phyloP scores from a whole-genome alignment of 2,113 vertebrate genomes.

The Platichthys stellatus region DNA sequence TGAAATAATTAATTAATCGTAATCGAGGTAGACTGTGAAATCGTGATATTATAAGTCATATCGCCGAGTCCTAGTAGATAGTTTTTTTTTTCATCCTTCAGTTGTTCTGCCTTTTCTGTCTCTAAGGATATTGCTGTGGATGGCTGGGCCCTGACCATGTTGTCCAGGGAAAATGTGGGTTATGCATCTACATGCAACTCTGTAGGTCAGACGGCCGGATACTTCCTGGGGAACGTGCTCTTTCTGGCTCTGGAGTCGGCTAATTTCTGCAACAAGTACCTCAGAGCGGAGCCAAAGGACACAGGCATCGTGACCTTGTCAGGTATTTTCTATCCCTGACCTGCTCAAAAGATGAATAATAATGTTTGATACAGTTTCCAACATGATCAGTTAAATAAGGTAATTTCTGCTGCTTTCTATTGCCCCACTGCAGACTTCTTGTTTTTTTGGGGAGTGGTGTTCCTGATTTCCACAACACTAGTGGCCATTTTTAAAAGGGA shows the following conservation, averaged over 20 bases:
- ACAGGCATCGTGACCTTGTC: constrained; percentile 92
- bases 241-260: constrained; percentile 96
- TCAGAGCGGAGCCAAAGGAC: constrained; percentile 88
- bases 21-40: too few relatives aligned
- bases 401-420: not conserved
- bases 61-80: not conserved
- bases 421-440: constrained; percentile 88
- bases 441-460: constrained; percentile 95
- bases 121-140: constrained; percentile 93
- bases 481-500: constrained; percentile 95
- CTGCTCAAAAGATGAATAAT: not conserved
- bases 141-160: constrained; percentile 98
- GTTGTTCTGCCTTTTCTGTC: not conserved
- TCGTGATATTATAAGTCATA: too few relatives aligned
- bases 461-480: constrained; percentile 94
- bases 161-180: constrained; percentile 95
- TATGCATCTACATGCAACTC: constrained; percentile 99
- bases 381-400: not conserved
- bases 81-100: not conserved
- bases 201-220: constrained; percentile 96
- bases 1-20: too few relatives aligned
- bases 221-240: constrained; percentile 97
- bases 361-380: not conserved
- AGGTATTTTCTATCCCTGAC: constrained; percentile 80
- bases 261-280: constrained; percentile 97